Evolutionary conservation across 2,888 invertebrate genomes (phyloP).

Genomic region (Torymus tubicola): DNA sequence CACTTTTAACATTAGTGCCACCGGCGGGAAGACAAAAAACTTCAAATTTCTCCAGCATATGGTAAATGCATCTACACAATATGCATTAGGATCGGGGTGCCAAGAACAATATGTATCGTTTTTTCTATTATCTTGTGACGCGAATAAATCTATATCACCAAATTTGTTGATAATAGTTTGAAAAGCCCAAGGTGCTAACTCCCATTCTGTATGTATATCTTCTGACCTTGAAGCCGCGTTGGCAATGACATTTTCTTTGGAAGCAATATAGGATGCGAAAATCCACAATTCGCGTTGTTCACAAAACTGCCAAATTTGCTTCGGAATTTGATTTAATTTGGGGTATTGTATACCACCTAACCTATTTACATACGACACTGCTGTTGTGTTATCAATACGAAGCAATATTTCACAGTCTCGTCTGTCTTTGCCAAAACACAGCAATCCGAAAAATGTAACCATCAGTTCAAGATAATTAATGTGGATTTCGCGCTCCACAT

Average conservation of each 20-base stretch:
- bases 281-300: conserved; percentile 24
- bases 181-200: conserved; percentile 26
- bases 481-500: background rate
- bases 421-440: too few species aligned
- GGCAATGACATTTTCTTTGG: conserved; percentile 56
- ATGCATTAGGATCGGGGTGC: background rate
- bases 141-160: conserved; percentile 54
- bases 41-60: conserved; percentile 29
- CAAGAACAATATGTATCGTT: conserved; percentile 50
- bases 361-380: too few species aligned
- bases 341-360: background rate
- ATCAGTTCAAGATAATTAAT: conserved; percentile 3
- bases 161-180: conserved; percentile 29
- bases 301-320: background rate
- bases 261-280: conserved; percentile 55
- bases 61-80: conserved; percentile 55
- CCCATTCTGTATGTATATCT: conserved; percentile 55
- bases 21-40: conserved; percentile 57
- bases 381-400: too few species aligned
- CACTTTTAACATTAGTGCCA: conserved; percentile 49
- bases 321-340: background rate
- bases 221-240: conserved; percentile 45
- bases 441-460: background rate
- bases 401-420: too few species aligned
- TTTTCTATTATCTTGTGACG: conserved; percentile 52